Base-by-base conservation (phyloP, 2,888 invertebrate genomes). In the Ellobium chinense region DNA sequence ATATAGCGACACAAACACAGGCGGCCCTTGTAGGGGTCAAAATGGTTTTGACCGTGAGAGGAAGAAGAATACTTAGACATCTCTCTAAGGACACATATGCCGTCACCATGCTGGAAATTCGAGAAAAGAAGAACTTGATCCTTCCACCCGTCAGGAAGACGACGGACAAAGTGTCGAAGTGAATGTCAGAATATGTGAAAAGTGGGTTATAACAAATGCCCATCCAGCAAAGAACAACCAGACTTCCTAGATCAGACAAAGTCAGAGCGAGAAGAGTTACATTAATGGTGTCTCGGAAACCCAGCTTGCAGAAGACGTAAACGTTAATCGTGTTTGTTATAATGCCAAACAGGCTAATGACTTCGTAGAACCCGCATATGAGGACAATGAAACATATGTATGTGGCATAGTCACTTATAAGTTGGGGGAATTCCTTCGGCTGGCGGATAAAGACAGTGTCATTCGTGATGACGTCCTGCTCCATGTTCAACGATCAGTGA, bases 171-270 rank as follows among this genome's bases (percentile, higher is more conserved):
- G 60, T 60, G 60, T 60, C 60, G n/a, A 60, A 60, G n/a, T 60
- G 60, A 27, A 60, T 27, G 27, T 60, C 60, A 27, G 60, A 60
- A 27, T 60, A 14, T 7, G 60, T 60, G n/a, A 60, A 7, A 21
- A 60, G 60, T n/a, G 60, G 60, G n/a, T 60, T 60, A n/a, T 60
- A 27, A n/a, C 60, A 60, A 27, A 60, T n/a, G n/a, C 60, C 60
- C 60, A 60, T 60, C 60, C 60, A 60, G 60, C 21, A 60, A 7
- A 60, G 27, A 7, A 60, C 5, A 5, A 60, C 5, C 5, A 60
- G 14, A 60, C 60, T 60, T 21, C 14, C 60, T 27, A 60, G n/a
- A n/a, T 60, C 60, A 5, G 60, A 60, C 9, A 60, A 14, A 7
- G 60, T 60, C 60, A 60, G n/a, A 27, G n/a, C 60, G 5, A 60